phyloP scores from a whole-genome alignment of 2,113 vertebrate species.

The Dipodomys merriami region DNA sequence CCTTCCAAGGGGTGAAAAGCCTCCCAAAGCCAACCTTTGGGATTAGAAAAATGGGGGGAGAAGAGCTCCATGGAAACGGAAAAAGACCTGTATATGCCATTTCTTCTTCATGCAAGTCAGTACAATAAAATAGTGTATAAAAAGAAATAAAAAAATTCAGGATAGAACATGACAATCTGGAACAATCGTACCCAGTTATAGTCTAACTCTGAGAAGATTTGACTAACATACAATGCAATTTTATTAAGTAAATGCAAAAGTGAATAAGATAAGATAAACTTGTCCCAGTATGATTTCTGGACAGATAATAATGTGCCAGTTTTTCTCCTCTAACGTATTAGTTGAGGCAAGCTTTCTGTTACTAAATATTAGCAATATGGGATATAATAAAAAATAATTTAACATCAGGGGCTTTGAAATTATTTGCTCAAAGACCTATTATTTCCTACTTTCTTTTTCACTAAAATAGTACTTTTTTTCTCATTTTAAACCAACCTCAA shows the following conservation, averaged over 20 bases:
- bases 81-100: neutral
- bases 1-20: neutral
- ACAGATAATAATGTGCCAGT: neutral
- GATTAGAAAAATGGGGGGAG: neutral
- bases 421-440: constrained; percentile 24
- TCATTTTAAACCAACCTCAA: neutral
- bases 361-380: constrained; percentile 16
- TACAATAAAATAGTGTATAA: neutral
- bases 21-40: neutral
- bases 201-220: neutral
- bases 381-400: neutral
- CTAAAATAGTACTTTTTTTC: neutral
- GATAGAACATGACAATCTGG: neutral
- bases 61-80: neutral
- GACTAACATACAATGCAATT: constrained; percentile 16
- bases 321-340: constrained; percentile 5
- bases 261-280: constrained; percentile 22
- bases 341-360: neutral
- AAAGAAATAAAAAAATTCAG: neutral
- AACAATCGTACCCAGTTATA: neutral
- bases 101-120: neutral
- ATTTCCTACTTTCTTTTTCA: constrained; percentile 30
- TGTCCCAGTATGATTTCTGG: constrained; percentile 15
- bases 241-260: constrained; percentile 47
- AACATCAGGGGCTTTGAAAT: neutral